phyloP scores from a whole-genome alignment of 2,888 invertebrate species.

The Eubasilissa splendida region DNA sequence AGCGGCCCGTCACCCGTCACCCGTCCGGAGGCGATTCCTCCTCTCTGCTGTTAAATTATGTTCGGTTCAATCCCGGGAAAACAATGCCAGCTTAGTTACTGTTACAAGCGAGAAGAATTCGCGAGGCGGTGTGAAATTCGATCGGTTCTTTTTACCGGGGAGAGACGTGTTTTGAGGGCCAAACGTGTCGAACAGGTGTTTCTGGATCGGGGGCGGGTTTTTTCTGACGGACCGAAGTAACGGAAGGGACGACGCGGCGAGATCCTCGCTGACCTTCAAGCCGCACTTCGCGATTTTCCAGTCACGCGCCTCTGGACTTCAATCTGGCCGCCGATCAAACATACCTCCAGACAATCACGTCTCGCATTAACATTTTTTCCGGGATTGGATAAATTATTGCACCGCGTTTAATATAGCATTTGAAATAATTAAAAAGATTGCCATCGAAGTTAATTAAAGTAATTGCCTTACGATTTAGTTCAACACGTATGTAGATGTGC shows the following conservation, averaged over 20 bases:
- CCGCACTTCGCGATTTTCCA: not conserved
- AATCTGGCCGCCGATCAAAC: not conserved
- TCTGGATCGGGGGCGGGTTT: not conserved
- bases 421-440: too few relatives aligned
- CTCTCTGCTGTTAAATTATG: conserved; percentile 23
- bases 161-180: conserved; percentile 40
- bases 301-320: not conserved
- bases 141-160: conserved; percentile 41
- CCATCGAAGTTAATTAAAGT: too few relatives aligned
- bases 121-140: conserved; percentile 48
- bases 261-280: not conserved
- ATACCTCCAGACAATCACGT: too few relatives aligned
- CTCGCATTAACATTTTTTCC: too few relatives aligned
- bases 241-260: not conserved
- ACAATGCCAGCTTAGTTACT: conserved; percentile 40
- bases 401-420: too few relatives aligned
- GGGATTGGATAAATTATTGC: too few relatives aligned
- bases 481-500: too few relatives aligned
- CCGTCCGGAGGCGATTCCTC: conserved; percentile 21
- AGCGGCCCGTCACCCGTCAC: conserved; percentile 13
- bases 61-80: conserved; percentile 17
- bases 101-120: conserved; percentile 49
- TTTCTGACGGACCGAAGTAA: conserved; percentile 3
- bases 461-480: too few relatives aligned
- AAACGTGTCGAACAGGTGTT: conserved; percentile 48